Percentiles rank a stretch among this genome's conserved stretches.
phyloP scores from a whole-genome alignment of 2,113 vertebrate species.

The Athene cunicularia region DNA sequence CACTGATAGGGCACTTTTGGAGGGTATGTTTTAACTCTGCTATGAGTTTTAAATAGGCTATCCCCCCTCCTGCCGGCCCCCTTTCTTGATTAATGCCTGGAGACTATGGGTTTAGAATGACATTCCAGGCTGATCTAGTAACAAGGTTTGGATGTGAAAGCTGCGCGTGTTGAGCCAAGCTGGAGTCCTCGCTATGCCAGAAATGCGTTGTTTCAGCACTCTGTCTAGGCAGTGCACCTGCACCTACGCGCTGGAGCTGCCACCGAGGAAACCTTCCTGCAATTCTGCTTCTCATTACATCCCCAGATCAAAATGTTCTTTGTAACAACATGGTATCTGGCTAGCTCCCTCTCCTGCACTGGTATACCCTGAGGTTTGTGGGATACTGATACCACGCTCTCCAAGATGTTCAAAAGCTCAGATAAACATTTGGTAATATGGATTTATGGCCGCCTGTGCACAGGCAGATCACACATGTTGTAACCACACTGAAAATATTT shows the following conservation, averaged over 20 bases:
- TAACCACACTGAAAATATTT: background rate
- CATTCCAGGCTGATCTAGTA: constrained; percentile 68
- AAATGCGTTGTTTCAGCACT: background rate
- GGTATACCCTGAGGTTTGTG: background rate
- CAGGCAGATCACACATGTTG: background rate
- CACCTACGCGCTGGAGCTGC: background rate
- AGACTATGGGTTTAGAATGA: constrained; percentile 42
- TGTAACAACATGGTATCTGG: background rate
- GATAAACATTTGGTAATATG: background rate
- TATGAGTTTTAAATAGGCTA: background rate
- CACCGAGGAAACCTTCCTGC: background rate
- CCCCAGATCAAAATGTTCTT: background rate
- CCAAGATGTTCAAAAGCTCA: background rate
- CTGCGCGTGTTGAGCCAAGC: constrained; percentile 1
- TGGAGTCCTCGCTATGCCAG: background rate
- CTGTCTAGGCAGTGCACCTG: constrained; percentile 28
- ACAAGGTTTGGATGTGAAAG: constrained; percentile 39
- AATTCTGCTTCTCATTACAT: background rate
- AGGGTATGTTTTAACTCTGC: background rate
- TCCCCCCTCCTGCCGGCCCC: background rate
- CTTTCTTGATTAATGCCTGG: constrained; percentile 28
- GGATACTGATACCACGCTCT: background rate
- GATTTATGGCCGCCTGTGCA: background rate
- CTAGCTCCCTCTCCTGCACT: background rate
- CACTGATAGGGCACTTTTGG: background rate